A percentile compares a stretch with the other conserved stretches of the same genome.
These are phyloP conservation scores for Yponomeuta cagnagella DNA, from an alignment of 2,888 invertebrate species.

Conservation along the genomic window DNA sequence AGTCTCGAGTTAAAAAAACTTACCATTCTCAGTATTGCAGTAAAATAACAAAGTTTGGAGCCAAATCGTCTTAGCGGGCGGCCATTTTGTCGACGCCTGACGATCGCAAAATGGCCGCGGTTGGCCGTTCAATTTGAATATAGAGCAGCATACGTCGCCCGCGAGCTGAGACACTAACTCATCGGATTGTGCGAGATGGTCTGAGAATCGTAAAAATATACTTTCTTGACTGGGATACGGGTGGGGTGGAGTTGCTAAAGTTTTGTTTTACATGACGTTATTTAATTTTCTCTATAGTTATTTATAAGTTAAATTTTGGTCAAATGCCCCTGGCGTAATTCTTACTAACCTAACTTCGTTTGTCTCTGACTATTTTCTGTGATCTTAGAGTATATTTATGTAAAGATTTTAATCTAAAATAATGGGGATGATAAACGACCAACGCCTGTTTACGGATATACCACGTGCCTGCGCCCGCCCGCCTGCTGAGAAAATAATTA, in stretches of 20 bases:
- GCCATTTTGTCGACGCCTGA: constrained; percentile 57
- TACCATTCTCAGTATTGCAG: neutral
- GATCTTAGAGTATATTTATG: too few relatives aligned
- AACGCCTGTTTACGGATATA: too few relatives aligned
- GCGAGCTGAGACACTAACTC: constrained; percentile 67
- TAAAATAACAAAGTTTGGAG: neutral
- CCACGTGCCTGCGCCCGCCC: too few relatives aligned
- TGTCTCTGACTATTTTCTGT: too few relatives aligned
- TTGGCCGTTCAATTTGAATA: constrained; percentile 70
- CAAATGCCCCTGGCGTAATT: neutral
- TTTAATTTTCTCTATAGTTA: neutral
- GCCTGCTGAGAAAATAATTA: too few relatives aligned
- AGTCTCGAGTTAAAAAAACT: neutral
- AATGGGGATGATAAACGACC: too few relatives aligned
- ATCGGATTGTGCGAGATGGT: constrained; percentile 71
- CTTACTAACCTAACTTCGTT: too few relatives aligned
- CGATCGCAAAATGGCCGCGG: constrained; percentile 68
- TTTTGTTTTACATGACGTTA: neutral
- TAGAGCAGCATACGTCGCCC: constrained; percentile 73
- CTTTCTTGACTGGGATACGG: constrained; percentile 47
- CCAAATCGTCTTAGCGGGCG: constrained; percentile 32
- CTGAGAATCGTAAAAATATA: constrained; percentile 71
- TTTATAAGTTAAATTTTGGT: neutral
- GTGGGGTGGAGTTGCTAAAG: constrained; percentile 26
- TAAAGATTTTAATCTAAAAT: too few relatives aligned